phyloP scores from a whole-genome alignment of 2,113 vertebrate genomes.

The Anseranas semipalmata region DNA sequence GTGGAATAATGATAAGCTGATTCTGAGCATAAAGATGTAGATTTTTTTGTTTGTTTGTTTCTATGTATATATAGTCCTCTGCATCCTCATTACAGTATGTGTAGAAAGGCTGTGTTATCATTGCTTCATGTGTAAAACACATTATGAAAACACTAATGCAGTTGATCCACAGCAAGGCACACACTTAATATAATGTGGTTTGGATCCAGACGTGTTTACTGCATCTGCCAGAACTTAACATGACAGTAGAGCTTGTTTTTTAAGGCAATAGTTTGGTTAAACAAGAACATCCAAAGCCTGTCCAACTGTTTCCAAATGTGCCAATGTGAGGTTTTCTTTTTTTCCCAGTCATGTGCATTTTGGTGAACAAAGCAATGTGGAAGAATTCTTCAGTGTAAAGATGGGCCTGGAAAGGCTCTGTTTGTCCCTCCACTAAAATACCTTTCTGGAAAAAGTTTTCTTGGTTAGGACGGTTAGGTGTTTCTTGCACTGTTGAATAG shows the following conservation, averaged over 20 bases:
- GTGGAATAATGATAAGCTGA: background rate
- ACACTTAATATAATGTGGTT: background rate
- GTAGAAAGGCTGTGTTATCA: background rate
- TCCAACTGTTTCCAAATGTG: background rate
- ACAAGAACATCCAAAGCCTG: background rate
- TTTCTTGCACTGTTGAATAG: conserved; percentile 8
- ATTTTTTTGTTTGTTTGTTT: background rate
- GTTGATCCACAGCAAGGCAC: background rate
- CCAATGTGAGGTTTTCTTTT: background rate
- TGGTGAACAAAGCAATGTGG: background rate
- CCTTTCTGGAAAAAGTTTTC: conserved; percentile 7
- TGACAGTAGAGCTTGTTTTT: background rate
- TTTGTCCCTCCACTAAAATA: background rate
- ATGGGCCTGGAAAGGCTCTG: background rate
- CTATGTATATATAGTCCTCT: background rate
- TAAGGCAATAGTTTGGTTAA: background rate
- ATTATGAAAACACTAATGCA: background rate
- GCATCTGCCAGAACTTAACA: conserved; percentile 19
- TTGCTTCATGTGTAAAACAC: conserved; percentile 12
- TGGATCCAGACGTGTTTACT: conserved; percentile 5
- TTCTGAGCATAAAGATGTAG: background rate
- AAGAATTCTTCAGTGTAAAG: background rate
- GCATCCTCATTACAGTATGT: background rate
- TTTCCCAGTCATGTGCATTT: background rate
- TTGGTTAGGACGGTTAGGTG: background rate